Evolutionary conservation across 2,888 invertebrate genomes (phyloP), one percentile per base, ranked within the genome.

Genomic region (Dorcus hopei): DNA sequence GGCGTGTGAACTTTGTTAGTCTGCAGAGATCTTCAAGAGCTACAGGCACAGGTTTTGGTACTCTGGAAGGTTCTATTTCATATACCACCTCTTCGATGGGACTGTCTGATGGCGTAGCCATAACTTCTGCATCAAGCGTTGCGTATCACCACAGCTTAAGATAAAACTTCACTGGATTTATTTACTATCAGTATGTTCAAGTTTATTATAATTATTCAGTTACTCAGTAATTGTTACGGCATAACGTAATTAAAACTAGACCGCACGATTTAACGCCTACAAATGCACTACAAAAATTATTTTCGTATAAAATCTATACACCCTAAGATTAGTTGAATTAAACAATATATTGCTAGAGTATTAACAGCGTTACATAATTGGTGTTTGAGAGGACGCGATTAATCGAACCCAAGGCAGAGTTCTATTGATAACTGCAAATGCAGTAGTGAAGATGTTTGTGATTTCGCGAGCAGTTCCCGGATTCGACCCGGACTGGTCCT

Each of bases 1-100:
- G 93, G 72, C 93, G 87, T 51, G 95, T 91, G 82, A 97, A 97
- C 80, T 97, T 96, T 56, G 96, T 96, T 79, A 93, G 92, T 69
- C 91, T 85, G 79, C 95, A 94, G 59, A 97, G 83, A 75, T 95
- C 94, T 76, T 96, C 95, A 63, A 94, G 83, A 16, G 92, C 91
- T 48, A 93, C 93, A 47, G 93, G 92, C 64, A 91, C 86, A 19
- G 91, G 89, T 70, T 91, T 91, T 64, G 91, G 91, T 16, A 87
- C 84, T 70, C 91, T 81, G 73, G 87, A 86, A 65, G 89, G 89
- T 78, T 93, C 93, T 76, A 93, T 83, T 75, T 93, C 93, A 77
- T 90, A 93, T 63, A 91, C 89, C 69, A 90, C 89, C 79, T 93
- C 93, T 78, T 93, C 93, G 65, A 90, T 88, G 52, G 92, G 91